A percentile compares a stretch with the other conserved stretches of the same genome.
These are phyloP conservation scores for Pampusana beccarii DNA, from an alignment of 2,113 vertebrate genomes.

Conservation along the genomic window DNA sequence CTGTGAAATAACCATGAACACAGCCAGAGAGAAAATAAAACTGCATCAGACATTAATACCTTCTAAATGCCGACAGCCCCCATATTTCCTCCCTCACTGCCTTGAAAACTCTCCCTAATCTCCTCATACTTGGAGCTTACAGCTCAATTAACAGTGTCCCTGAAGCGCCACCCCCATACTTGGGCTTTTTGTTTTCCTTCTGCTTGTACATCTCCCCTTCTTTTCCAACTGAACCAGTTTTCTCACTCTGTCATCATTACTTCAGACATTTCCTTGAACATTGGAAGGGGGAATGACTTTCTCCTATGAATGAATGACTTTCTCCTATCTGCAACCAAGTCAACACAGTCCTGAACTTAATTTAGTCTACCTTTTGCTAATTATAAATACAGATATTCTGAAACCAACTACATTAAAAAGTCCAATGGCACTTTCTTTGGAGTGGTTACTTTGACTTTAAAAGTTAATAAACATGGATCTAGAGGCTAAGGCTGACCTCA, in stretches of 20 bases:
- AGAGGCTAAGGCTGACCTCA: background rate
- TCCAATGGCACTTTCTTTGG: background rate
- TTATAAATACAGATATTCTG: background rate
- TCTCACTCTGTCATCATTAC: background rate
- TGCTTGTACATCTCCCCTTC: background rate
- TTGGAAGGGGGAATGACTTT: no score
- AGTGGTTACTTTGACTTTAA: background rate
- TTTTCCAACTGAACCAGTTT: background rate
- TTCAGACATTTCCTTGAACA: background rate
- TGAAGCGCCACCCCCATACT: background rate
- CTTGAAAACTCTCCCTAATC: background rate
- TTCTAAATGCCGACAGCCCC: background rate
- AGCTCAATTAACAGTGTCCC: background rate
- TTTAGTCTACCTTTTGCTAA: background rate
- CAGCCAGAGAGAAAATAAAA: background rate
- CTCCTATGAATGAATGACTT: no score
- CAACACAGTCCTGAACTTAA: background rate
- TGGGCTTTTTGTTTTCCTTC: background rate
- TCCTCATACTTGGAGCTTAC: background rate
- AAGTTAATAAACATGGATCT: background rate
- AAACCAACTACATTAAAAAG: background rate
- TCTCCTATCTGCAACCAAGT: background rate
- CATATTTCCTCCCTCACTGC: background rate
- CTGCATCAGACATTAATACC: background rate
- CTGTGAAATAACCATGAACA: constrained; percentile 11